Evolutionary conservation across 2,797 vertebrate species (phyloP), one percentile per base, ranked within the genome.

Genomic region (Poeciliopsis presidionis): DNA sequence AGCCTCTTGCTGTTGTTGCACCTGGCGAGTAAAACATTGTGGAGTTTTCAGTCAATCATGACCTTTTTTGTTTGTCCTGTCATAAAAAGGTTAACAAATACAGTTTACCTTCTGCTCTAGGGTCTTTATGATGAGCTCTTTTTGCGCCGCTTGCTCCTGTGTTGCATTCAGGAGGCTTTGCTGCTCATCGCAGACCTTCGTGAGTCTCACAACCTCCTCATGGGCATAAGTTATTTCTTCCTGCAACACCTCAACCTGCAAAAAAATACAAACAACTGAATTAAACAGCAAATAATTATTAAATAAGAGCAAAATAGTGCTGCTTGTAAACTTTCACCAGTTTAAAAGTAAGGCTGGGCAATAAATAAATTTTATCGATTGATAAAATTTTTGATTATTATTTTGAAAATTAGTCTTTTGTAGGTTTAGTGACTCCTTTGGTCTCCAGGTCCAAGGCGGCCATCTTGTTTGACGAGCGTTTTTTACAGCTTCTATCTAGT

Each of bases 241-340:
- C 78, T 96, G 96, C 81, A 99, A 91, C 85, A 99, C 94, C 70
- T 98, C 97, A 72, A 95, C 95, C 98, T 99, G n/a, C 46, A 55
- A 33, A n/a, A 51, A 46, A 85, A 25, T 20, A 78, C 71, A 75
- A 14, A 49, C 20, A 47, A 18, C 41, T 2, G 16, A 51, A 18
- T 18, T 33, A 30, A 61, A 33, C 6, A 30, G 57, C 2, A 16
- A 16, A 16, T 16, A 16, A 63, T 20, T 33, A 36, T 63, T 59
- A 28, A 59, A 30, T 12, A 59, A 59, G 25, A 59, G 4, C 13
- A 30, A 59, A 59, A 59, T 2, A 59, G 12, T n/a, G n/a, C 55
- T 59, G 55, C n/a, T 59, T 28, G 1, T 25, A 25, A n/a, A 59
- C 49, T 51, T 51, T 51, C 49, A 22, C 7, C 49, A 51, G 6